phyloP scores from a whole-genome alignment of 2,113 vertebrate species.

The Rhipidura dahli region DNA sequence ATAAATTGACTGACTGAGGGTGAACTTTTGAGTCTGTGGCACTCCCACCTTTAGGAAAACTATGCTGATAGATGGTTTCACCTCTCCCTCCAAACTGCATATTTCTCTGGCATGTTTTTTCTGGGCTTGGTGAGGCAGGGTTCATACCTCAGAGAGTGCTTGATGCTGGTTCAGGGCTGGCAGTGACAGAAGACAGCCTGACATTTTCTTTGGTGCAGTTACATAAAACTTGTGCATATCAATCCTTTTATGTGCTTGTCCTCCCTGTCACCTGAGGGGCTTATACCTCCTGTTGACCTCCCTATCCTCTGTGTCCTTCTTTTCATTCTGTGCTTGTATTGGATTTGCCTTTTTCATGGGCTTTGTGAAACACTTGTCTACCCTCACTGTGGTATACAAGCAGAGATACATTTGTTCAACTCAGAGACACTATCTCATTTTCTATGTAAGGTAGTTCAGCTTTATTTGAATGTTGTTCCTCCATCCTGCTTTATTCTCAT shows the following conservation, averaged over 20 bases:
- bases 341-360: not conserved
- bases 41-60: not conserved
- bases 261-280: not conserved
- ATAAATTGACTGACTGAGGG: not conserved
- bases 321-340: not conserved
- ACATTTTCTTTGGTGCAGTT: not conserved
- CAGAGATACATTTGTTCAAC: not conserved
- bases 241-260: not conserved
- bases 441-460: not conserved
- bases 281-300: not conserved
- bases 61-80: not conserved
- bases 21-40: not conserved
- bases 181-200: not conserved
- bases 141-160: not conserved
- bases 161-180: not conserved
- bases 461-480: not conserved
- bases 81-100: not conserved
- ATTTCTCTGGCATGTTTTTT: not conserved
- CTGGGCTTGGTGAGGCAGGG: not conserved
- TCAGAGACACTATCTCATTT: not conserved
- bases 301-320: not conserved
- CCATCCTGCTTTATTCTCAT: not conserved
- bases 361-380: not conserved
- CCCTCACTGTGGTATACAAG: not conserved
- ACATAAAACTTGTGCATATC: fast-evolving